Percentiles rank a stretch among this genome's conserved stretches.
phyloP scores from a whole-genome alignment of 2,888 invertebrate species.

The Caenorhabditis sp. region DNA sequence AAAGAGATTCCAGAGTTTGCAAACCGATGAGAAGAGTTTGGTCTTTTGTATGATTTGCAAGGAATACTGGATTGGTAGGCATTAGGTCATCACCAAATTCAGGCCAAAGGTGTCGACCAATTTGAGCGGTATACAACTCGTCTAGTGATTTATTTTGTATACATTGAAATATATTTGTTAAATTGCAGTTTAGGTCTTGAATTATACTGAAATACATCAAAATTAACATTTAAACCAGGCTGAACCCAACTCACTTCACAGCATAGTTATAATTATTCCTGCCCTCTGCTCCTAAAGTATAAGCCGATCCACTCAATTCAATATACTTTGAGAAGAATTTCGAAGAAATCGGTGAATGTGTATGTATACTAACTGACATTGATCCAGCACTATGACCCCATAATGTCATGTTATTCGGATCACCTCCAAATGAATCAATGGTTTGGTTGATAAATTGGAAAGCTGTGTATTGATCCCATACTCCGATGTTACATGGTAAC shows the following conservation, averaged over 20 bases:
- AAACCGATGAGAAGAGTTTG: constrained; percentile 19
- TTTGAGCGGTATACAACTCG: constrained; percentile 9
- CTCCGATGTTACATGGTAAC: constrained; percentile 30
- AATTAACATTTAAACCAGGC: neutral
- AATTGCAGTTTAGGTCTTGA: neutral
- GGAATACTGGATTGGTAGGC: constrained; percentile 14
- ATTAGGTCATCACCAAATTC: constrained; percentile 29
- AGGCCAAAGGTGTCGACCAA: constrained; percentile 20
- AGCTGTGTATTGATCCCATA: constrained; percentile 24
- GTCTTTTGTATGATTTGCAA: constrained; percentile 5
- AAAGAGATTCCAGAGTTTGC: constrained; percentile 25
- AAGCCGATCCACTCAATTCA: constrained; percentile 22
- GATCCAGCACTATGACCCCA: constrained; percentile 36
- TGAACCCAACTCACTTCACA: neutral
- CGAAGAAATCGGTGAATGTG: constrained; percentile 27
- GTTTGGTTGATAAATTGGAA: constrained; percentile 27
- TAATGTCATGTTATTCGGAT: constrained; percentile 23
- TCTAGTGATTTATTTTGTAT: neutral
- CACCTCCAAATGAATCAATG: constrained; percentile 26
- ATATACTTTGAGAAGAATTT: constrained; percentile 28
- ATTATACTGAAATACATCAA: neutral
- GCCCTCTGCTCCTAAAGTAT: neutral
- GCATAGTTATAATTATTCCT: neutral
- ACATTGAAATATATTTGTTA: neutral
- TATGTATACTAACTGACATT: constrained; percentile 25